These are phyloP conservation scores for Spheniscus humboldti DNA, from an alignment of 2,797 vertebrate species.

Conservation along the genomic window DNA sequence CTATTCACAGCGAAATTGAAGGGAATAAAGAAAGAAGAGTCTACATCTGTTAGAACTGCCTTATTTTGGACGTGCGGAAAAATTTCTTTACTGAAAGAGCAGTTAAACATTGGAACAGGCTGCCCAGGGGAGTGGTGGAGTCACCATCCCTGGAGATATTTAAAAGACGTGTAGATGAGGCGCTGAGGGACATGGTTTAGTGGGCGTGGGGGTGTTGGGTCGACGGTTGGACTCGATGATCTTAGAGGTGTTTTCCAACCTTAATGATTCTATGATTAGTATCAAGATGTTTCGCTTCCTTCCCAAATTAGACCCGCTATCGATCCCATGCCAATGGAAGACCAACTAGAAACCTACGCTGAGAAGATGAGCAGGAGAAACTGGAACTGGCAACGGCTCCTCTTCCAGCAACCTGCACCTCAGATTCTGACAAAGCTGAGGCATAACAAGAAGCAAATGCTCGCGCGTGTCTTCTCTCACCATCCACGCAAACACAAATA, in stretches of 20 bases:
- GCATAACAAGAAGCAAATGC: accelerated
- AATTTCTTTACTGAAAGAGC: too few species aligned
- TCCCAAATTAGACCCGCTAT: not conserved
- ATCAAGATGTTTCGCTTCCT: not conserved
- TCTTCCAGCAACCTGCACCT: not conserved
- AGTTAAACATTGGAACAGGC: too few species aligned
- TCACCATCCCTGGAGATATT: too few species aligned
- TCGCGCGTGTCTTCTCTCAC: accelerated
- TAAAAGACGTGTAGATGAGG: too few species aligned
- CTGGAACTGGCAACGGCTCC: accelerated
- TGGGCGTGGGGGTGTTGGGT: too few species aligned
- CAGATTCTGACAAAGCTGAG: not conserved
- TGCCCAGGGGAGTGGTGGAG: too few species aligned
- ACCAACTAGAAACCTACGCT: not conserved
- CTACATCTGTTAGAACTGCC: accelerated
- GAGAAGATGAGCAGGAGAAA: not conserved
- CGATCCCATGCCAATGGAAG: accelerated
- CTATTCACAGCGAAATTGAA: accelerated
- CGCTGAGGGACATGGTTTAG: too few species aligned
- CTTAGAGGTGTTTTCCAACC: too few species aligned
- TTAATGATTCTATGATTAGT: too few species aligned
- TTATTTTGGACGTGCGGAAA: too few species aligned
- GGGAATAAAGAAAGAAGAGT: accelerated
- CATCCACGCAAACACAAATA: accelerated
- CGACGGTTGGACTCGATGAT: too few species aligned